Evolutionary conservation across 2,888 invertebrate species (phyloP).

Genomic region (Hyposoter dolosus): DNA sequence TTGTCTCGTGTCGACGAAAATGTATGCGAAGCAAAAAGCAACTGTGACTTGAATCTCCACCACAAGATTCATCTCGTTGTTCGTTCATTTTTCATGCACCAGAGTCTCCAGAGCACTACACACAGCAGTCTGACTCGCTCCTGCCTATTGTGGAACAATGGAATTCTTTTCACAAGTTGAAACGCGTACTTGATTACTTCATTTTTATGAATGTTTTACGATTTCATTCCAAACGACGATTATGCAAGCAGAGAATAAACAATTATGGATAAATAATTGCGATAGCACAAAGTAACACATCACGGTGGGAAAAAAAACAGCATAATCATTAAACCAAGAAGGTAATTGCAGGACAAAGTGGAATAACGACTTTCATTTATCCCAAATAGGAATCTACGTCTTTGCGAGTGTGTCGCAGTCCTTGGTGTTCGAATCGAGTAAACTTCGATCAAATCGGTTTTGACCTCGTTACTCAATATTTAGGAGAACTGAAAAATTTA

Average conservation of each 20-base stretch:
- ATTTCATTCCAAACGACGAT: neutral
- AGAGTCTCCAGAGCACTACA: neutral
- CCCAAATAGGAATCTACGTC: constrained; percentile 17
- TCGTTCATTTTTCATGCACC: neutral
- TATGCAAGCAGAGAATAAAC: constrained; percentile 1
- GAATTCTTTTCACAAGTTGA: neutral
- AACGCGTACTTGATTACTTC: neutral
- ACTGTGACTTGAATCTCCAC: neutral
- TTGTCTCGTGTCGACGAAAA: neutral
- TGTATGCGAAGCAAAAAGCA: neutral
- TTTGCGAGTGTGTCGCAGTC: constrained; percentile 5
- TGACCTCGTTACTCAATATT: neutral
- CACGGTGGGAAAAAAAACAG: constrained; percentile 8
- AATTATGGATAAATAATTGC: neutral
- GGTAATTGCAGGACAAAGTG: constrained; percentile 29
- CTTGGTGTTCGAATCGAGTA: constrained; percentile 9
- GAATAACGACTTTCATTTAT: constrained; percentile 39
- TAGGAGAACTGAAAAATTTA: neutral
- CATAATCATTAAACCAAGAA: constrained; percentile 27
- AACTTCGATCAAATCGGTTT: constrained; percentile 15
- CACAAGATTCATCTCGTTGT: neutral
- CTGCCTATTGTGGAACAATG: neutral
- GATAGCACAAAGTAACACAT: neutral
- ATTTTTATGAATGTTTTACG: neutral
- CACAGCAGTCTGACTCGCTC: neutral